These are phyloP conservation scores for Thunnus albacares DNA, from an alignment of 2,797 vertebrate genomes.

Conservation along the genomic window DNA sequence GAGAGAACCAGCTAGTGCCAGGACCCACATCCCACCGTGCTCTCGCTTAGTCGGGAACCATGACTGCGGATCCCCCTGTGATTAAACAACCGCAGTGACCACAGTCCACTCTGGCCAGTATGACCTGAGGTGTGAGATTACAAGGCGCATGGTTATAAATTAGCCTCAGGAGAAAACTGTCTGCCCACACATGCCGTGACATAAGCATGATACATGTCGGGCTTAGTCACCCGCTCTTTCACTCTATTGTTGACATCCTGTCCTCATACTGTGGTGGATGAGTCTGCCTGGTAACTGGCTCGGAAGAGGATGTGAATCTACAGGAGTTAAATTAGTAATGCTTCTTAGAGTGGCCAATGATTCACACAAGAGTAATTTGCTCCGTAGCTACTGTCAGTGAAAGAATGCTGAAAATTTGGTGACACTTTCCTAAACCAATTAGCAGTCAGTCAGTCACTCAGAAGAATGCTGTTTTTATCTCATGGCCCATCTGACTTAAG, in stretches of 20 bases:
- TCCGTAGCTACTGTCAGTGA: constrained; percentile 26
- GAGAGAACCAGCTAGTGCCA: constrained; percentile 39
- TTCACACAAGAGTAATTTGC: constrained; percentile 42
- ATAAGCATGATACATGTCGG: constrained; percentile 27
- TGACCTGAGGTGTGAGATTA: constrained; percentile 52
- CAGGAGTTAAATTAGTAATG: constrained; percentile 52
- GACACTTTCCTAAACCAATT: constrained; percentile 53
- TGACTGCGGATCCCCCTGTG: constrained; percentile 50
- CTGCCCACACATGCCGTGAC: constrained; percentile 54
- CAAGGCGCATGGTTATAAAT: constrained; percentile 32
- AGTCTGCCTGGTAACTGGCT: constrained; percentile 34
- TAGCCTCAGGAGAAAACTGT: constrained; percentile 51
- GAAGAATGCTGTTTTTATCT: constrained; percentile 62
- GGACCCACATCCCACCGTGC: constrained; percentile 61
- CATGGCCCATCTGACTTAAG: constrained; percentile 41
- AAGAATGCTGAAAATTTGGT: constrained; percentile 62
- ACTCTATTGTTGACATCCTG: constrained; percentile 57
- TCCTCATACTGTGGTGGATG: constrained; percentile 31
- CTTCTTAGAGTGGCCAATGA: constrained; percentile 21
- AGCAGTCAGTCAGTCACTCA: constrained; percentile 19
- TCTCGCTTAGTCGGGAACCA: constrained; percentile 46
- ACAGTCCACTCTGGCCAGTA: constrained; percentile 42
- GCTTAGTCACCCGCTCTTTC: constrained; percentile 41
- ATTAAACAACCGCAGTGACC: constrained; percentile 64
- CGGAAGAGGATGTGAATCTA: constrained; percentile 54